phyloP scores from a whole-genome alignment of 37 sponge, comb jelly and placozoan species.

The Cliona cf. orientalis region DNA sequence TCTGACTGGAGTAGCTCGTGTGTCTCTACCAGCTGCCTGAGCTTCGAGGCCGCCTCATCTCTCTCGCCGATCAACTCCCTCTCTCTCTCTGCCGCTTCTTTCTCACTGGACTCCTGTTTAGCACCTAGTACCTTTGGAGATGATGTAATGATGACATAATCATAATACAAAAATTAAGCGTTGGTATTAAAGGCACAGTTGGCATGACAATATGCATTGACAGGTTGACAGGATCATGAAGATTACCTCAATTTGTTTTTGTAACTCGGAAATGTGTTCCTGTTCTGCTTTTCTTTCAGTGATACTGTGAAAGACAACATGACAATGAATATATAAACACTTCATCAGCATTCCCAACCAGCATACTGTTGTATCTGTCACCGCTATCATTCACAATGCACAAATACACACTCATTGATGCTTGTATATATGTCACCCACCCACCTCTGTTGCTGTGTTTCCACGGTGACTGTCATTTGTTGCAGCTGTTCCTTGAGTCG shows the following conservation, averaged over 20 bases:
- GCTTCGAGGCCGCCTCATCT: not conserved
- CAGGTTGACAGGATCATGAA: too few species aligned
- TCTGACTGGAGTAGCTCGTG: constrained; percentile 21
- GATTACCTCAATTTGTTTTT: too few species aligned
- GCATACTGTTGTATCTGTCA: not conserved
- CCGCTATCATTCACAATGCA: constrained; percentile 5
- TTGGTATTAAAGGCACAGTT: too few species aligned
- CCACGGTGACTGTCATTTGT: not conserved
- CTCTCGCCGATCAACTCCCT: not conserved
- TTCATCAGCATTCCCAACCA: not conserved
- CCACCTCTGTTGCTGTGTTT: not conserved
- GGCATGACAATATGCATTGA: too few species aligned
- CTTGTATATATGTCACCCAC: not conserved
- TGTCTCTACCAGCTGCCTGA: constrained; percentile 3
- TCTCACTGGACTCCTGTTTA: not conserved
- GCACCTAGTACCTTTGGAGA: too few species aligned
- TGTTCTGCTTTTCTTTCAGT: too few species aligned
- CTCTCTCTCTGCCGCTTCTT: not conserved
- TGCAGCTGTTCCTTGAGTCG: not conserved
- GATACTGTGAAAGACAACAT: too few species aligned
- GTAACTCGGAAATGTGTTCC: too few species aligned
- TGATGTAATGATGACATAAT: too few species aligned
- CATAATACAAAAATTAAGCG: too few species aligned
- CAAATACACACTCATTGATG: constrained; percentile 10
- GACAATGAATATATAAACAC: too few species aligned